Base-by-base conservation (phyloP, 2,888 invertebrate genomes). In the Sarcophaga rosellei region DNA sequence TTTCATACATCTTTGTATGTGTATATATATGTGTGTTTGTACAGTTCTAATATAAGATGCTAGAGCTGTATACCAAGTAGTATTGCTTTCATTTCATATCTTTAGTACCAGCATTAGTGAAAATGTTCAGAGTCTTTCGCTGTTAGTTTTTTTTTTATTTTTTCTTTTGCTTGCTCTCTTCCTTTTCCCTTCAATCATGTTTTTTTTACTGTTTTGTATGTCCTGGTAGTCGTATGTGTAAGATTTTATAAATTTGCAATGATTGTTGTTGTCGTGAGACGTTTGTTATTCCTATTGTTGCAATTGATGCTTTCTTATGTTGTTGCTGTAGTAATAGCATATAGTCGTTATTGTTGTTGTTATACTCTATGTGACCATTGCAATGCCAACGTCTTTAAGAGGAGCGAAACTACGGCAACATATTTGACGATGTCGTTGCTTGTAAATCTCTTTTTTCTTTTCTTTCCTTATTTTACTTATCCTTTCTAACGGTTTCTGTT, bases 341-440 rank as follows among this genome's bases (percentile, higher is more conserved):
- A 35, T 44, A 57, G 81, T 70, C 70, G 69, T 72, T 69, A 70
- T 77, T 72, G 25, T 25, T 25, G 35, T 35, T 10, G 35, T 35
- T 35, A 10, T 35, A 35, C 0, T 53, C 78, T 68, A 79, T 84
- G 76, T 86, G 78, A 84, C 79, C 86, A 81, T 78, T 84, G 73
- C 84, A 77, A 66, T 86, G 78, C 73, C 77, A 85, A 82, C 79
- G 17, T 87, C 65, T 81, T 84, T 63, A 84, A 87, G 82, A 84
- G 68, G 73, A 80, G 80, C 63, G 62, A 75, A 8, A 81, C 62
- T 76, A 70, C 75, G 62, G 86, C 78, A 68, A 80, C 80, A 80
- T 86, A 80, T 86, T 86, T 80, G 76, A 80, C 70, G 79, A 80
- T 76, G 81, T 72, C 84, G 66, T 83, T 88, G 86, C 66, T 85